Conservation (phyloP, 2,113 vertebrate genomes). For the Egretta garzetta region DNA sequence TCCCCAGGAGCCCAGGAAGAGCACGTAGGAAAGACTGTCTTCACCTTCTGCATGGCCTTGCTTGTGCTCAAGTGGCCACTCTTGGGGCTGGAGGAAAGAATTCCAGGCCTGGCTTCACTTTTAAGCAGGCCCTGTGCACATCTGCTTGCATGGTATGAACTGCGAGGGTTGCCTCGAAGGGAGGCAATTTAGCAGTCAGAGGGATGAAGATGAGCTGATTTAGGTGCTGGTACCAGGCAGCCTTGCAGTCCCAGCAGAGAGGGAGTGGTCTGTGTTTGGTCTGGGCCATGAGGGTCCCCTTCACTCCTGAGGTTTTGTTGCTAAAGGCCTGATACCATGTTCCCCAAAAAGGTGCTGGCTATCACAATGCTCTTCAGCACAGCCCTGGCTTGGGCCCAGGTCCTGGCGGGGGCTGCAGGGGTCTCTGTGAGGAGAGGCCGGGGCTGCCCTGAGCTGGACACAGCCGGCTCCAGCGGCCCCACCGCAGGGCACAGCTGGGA, state of each 20-base stretch:
- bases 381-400: neutral
- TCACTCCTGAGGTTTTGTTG: fast-evolving
- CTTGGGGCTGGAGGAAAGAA: neutral
- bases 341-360: fast-evolving
- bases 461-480: neutral
- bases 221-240: neutral
- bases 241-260: neutral
- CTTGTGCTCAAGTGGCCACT: fast-evolving
- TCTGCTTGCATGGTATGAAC: neutral
- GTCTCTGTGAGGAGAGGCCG: fast-evolving
- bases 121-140: neutral
- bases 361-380: fast-evolving
- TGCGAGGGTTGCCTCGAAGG: fast-evolving
- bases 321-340: fast-evolving
- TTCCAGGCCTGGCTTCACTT: neutral
- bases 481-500: neutral
- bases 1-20: neutral
- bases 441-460: fast-evolving
- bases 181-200: fast-evolving
- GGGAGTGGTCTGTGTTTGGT: neutral
- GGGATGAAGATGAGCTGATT: neutral
- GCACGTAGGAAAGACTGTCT: neutral
- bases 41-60: neutral
- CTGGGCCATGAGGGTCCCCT: fast-evolving
- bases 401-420: fast-evolving